Evolutionary conservation across 2,113 vertebrate genomes (phyloP).

Genomic region (Delphinus delphis): DNA sequence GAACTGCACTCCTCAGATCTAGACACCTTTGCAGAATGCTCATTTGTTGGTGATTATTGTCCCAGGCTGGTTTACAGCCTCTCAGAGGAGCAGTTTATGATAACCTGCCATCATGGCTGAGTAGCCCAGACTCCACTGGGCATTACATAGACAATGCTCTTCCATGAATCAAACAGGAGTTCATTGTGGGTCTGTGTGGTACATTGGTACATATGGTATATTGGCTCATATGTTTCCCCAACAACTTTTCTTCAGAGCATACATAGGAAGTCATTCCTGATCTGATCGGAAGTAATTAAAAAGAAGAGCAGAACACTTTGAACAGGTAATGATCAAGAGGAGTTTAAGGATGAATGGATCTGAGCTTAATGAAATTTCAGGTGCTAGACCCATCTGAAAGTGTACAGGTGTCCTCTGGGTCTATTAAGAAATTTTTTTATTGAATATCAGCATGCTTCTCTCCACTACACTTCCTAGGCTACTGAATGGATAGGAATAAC

Average conservation of each 20-base stretch:
- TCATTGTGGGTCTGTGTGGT: neutral
- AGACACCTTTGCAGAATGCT: neutral
- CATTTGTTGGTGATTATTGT: neutral
- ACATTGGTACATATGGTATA: fast-evolving
- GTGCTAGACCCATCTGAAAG: neutral
- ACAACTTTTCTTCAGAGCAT: neutral
- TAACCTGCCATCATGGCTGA: neutral
- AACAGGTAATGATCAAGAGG: neutral
- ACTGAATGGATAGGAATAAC: neutral
- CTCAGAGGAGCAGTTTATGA: neutral
- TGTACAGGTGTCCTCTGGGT: fast-evolving
- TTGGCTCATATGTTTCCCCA: neutral
- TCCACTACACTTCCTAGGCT: neutral
- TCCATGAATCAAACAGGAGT: neutral
- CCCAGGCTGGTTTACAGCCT: neutral
- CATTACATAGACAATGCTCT: neutral
- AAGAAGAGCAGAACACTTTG: neutral
- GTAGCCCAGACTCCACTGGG: neutral
- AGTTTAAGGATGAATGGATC: neutral
- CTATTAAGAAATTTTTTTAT: neutral
- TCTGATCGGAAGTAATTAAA: neutral
- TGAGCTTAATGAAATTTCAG: neutral
- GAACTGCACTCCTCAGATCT: neutral
- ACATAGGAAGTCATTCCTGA: neutral
- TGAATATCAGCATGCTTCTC: neutral